Conservation (phyloP, 2,797 vertebrate genomes). For the Peromyscus nudipes region DNA sequence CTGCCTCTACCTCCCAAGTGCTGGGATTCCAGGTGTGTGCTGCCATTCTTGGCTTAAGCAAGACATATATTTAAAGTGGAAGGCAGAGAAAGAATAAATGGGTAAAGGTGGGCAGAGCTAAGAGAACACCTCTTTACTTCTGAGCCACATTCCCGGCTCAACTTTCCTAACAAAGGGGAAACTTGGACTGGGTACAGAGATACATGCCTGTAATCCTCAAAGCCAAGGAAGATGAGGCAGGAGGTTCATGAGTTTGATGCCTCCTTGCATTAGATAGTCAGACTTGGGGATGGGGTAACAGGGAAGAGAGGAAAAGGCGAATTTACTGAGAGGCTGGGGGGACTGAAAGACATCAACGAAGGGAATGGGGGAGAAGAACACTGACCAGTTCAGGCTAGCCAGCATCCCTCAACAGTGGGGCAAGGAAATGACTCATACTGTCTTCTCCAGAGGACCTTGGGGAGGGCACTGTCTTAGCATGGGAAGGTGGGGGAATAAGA, state of each 20-base stretch:
- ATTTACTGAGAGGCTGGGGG: neutral
- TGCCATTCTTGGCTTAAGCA: too few species aligned
- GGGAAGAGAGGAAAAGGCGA: neutral
- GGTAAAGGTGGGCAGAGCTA: neutral
- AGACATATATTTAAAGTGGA: neutral
- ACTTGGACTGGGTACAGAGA: neutral
- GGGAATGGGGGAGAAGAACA: neutral
- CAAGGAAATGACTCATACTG: neutral
- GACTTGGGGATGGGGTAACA: neutral
- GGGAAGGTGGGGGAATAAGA: constrained; percentile 6
- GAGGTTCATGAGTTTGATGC: neutral
- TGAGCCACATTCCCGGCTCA: neutral
- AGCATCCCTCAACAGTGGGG: neutral
- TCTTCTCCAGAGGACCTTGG: neutral
- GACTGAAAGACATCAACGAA: neutral
- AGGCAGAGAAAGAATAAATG: neutral
- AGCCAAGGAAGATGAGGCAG: neutral
- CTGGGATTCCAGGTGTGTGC: neutral
- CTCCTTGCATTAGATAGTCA: neutral
- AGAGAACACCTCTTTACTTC: neutral
- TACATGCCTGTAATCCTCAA: neutral
- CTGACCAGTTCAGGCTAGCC: neutral
- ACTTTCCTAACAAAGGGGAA: constrained; percentile 11
- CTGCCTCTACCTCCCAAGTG: neutral
- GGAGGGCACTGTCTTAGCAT: neutral